These are phyloP conservation scores for Centroberyx gerrardi DNA, from an alignment of 2,797 vertebrate genomes.

Conservation along the genomic window DNA sequence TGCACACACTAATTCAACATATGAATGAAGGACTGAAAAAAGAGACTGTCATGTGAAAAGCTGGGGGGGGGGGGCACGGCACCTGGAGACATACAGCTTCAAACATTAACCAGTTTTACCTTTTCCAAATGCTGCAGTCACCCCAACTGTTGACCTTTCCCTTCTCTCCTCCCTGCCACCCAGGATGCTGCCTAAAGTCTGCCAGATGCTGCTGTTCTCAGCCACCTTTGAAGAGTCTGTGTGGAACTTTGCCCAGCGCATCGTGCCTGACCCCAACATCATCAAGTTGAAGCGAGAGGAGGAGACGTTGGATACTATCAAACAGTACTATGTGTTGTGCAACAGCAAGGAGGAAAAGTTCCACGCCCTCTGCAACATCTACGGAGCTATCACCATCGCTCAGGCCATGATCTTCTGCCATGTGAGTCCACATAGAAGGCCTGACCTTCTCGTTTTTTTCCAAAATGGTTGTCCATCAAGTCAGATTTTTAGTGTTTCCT, in stretches of 20 bases:
- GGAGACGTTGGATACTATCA: conserved; percentile 98
- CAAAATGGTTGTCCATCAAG: background rate
- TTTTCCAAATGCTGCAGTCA: background rate
- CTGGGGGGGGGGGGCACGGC: too few species aligned
- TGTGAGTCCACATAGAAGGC: conserved; percentile 82
- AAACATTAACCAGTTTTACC: background rate
- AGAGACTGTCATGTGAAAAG: too few species aligned
- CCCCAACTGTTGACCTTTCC: too few species aligned
- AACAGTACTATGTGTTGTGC: conserved; percentile 97
- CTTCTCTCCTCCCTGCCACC: conserved; percentile 11
- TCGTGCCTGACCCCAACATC: conserved; percentile 97
- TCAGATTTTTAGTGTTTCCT: too few species aligned
- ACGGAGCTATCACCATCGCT: conserved; percentile 96
- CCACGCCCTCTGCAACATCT: conserved; percentile 95
- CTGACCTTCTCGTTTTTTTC: too few species aligned
- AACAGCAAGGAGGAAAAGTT: conserved; percentile 96
- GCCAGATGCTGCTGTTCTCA: conserved; percentile 98
- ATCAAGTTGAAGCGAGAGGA: conserved; percentile 98
- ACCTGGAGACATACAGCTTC: too few species aligned
- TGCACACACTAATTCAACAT: background rate
- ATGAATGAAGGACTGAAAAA: background rate
- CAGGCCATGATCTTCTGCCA: conserved; percentile 99
- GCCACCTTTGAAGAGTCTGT: conserved; percentile 98
- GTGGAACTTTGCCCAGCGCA: conserved; percentile 95
- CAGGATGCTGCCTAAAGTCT: conserved; percentile 94